These are phyloP conservation scores for Phortica magna DNA, from an alignment of 2,888 invertebrate genomes.

Conservation along the genomic window DNA sequence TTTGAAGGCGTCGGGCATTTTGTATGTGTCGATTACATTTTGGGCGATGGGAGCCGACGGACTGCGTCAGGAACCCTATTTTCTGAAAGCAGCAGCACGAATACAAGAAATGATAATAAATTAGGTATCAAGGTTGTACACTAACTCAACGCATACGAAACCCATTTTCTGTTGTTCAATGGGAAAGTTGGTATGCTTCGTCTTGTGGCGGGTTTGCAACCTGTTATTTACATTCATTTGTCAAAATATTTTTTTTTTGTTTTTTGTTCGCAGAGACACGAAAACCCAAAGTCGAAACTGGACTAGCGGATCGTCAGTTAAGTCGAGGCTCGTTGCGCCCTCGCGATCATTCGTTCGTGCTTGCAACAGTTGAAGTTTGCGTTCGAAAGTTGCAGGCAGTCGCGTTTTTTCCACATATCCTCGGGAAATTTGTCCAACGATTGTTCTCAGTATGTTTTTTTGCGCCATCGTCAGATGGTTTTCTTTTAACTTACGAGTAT, in stretches of 20 bases:
- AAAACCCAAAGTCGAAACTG: background rate
- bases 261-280: background rate
- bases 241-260: slow-evolving; percentile 75
- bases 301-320: slow-evolving; percentile 30
- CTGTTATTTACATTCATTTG: slow-evolving; percentile 79
- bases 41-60: slow-evolving; percentile 39
- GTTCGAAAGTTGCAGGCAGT: slow-evolving; percentile 44
- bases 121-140: slow-evolving; percentile 77
- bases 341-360: background rate
- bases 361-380: slow-evolving; percentile 49
- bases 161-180: slow-evolving; percentile 38
- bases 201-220: slow-evolving; percentile 73
- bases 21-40: slow-evolving; percentile 71
- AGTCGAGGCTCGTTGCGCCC: slow-evolving; percentile 35
- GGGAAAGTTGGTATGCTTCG: slow-evolving; percentile 34
- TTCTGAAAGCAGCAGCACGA: slow-evolving; percentile 46
- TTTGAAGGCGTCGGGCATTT: background rate
- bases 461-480: slow-evolving; percentile 39
- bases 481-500: slow-evolving; percentile 51
- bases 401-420: slow-evolving; percentile 53
- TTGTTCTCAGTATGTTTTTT: slow-evolving; percentile 48
- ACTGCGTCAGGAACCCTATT: slow-evolving; percentile 42
- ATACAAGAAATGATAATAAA: slow-evolving; percentile 70
- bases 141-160: slow-evolving; percentile 53
- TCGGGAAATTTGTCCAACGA: slow-evolving; percentile 52